Base-by-base conservation (phyloP, 2,888 invertebrate species). In the Rhagonycha lutea region DNA sequence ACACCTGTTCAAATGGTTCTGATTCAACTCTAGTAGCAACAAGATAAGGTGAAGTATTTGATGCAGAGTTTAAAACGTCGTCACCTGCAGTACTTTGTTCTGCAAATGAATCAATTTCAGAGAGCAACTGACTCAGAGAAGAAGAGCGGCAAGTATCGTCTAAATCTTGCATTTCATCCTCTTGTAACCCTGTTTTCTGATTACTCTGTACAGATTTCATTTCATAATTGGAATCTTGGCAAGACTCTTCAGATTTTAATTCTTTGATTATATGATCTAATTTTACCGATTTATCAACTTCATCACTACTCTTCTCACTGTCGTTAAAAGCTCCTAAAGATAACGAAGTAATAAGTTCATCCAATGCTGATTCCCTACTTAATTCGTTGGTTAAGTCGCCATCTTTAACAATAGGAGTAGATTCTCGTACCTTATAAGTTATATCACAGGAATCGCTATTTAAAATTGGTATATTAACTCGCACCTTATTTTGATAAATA, bases 331-430 rank as follows among this genome's bases (percentile, higher is more conserved):
- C 93, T 84, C 93, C 93, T 88, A 92, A 91, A 11, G 94, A 94
- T 76, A 95, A 89, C 85, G 93, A 92, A 82, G 93, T 92, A 70
- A 95, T 88, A 60, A 94, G 91, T 84, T 94, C 94, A 85, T 94
- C 94, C 85, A 94, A 87, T 76, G 90, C 88, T 3, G 76, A 24
- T 65, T 65, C 61, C 3, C 73, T 61, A 23, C 68, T 60, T 14
- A 72, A 47, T 28, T 76, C 70, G 18, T 72, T 72, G 26, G 74
- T 69, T 8, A 69, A 67, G 26, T 74, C 60, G 7, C 18, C 47
- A 12, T 70, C 70, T 61, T 76, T 69, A 9, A 62, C 69, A 26
- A 65, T n/a, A 68, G 71, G 26, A 23, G 63, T 47, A 70, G 29
- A 62, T 74, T 72, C 14, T 69, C 70, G 11, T 84, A 85, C n/a